Percentiles rank a stretch among this genome's conserved stretches.
Evolutionary conservation across 2,113 vertebrate species (phyloP).

Genomic region (Callospermophilus lateralis): DNA sequence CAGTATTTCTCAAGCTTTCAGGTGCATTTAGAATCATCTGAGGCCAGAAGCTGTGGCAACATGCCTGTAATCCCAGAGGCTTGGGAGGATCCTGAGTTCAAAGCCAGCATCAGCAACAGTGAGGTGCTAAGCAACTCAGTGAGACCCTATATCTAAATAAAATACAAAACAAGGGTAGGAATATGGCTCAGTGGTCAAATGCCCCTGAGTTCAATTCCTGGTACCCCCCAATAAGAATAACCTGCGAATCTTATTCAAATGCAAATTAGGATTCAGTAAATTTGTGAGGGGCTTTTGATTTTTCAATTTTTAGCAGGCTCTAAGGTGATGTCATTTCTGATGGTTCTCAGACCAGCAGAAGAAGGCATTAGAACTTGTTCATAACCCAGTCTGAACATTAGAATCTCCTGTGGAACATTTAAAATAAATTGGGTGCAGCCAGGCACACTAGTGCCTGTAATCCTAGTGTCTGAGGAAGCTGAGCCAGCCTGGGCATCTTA

Average conservation of each 20-base stretch:
- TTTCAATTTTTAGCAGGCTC: not conserved
- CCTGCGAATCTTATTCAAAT: not conserved
- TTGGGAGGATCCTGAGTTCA: no score
- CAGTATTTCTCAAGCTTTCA: not conserved
- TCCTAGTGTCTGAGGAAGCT: no score
- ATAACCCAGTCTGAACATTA: not conserved
- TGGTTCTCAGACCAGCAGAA: not conserved
- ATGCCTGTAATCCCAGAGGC: no score
- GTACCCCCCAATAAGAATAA: not conserved
- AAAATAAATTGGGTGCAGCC: not conserved
- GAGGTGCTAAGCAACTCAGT: no score
- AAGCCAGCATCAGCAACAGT: no score
- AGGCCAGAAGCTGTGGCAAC: no score
- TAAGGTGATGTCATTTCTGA: not conserved
- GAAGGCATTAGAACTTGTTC: not conserved
- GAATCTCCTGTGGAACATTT: not conserved
- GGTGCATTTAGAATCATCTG: not conserved
- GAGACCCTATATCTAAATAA: no score
- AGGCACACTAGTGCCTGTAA: no score
- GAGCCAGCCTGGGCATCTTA: no score
- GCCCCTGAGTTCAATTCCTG: no score
- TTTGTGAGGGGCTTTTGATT: not conserved
- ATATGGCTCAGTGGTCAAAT: no score
- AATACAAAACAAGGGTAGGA: no score
- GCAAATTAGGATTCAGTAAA: not conserved